Evolutionary conservation across 2,113 vertebrate species (phyloP), one percentile per base, ranked within the genome.

Genomic region (Pituophis catenifer): DNA sequence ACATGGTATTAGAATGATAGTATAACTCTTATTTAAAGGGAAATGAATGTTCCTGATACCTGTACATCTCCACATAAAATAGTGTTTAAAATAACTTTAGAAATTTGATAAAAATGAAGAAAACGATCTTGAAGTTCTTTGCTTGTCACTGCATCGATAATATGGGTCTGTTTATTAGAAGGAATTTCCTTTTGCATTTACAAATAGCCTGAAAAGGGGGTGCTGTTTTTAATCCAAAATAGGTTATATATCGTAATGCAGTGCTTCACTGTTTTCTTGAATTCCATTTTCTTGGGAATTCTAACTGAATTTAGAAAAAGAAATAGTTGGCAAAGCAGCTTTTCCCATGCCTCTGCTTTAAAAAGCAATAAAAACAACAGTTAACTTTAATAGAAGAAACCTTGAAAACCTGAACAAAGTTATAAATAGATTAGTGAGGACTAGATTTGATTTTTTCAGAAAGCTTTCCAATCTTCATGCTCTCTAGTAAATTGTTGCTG

Each of bases 351-450:
- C 52, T 88, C 48, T 33, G 44, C 19, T 86, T 91, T 44, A 29
- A 70, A 81, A 91, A 50, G 44, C 44, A 90, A 57, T 44, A 86
- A 70, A 88, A 54, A 26, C 17, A 55, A 86, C 19, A 15, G 38
- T 62, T 90, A 85, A 29, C 4, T 58, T 12, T 21, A 52, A n/a
- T 44, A 58, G 65, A 85, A 11, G 26, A 90, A 90, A 93, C 50
- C 44, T 15, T 86, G 44, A 89, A 59, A 86, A 58, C 24, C 38
- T 86, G 44, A 90, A 26, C 52, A 85, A 23, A 58, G 58, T 44
- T 86, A 90, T 93, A 90, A 93, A 86, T 55, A 58, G 54, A 90
- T 48, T 86, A 92, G 62, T 86, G 4, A 86, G 86, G 44, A 17
- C 26, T n/a, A n/a, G 17, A 58, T 23, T 3, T 70, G 29, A 89